phyloP scores from a whole-genome alignment of 2,797 vertebrate species.

The Zalophus californianus region DNA sequence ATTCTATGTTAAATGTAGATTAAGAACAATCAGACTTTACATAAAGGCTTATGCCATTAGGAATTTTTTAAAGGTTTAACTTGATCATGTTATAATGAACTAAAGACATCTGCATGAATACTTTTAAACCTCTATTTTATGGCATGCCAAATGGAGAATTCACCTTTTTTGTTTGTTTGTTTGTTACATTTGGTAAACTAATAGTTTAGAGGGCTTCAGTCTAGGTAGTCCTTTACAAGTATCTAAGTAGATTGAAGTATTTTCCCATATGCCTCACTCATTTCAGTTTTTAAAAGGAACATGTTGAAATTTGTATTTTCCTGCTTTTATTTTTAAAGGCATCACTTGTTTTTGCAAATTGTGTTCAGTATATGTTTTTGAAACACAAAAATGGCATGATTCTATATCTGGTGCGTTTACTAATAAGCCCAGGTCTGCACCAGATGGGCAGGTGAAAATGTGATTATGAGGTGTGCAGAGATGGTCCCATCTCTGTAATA shows the following conservation, averaged over 20 bases:
- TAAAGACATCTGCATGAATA: not conserved
- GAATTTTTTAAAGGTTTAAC: constrained; percentile 33
- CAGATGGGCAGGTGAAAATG: constrained; percentile 91
- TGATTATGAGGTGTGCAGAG: constrained; percentile 88
- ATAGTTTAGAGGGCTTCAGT: not conserved
- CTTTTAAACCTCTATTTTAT: constrained; percentile 40
- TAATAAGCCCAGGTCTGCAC: constrained; percentile 88
- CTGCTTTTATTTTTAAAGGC: not conserved
- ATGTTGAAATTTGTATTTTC: constrained; percentile 50
- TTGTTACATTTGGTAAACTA: not conserved
- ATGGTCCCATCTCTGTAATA: constrained; percentile 86
- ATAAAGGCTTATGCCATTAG: not conserved
- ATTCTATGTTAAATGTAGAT: not conserved
- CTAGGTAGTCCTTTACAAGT: not conserved
- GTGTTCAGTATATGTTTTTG: constrained; percentile 74
- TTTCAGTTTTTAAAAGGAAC: constrained; percentile 62
- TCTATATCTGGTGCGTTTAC: constrained; percentile 73
- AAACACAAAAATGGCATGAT: constrained; percentile 78
- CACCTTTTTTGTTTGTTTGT: not conserved
- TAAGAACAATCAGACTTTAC: constrained; percentile 34
- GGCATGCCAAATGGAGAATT: constrained; percentile 24
- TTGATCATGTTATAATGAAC: constrained; percentile 25
- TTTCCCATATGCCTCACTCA: constrained; percentile 20
- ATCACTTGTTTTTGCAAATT: constrained; percentile 40
- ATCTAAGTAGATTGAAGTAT: constrained; percentile 11